Conservation (phyloP, 2,113 vertebrate species). For the Scomber scombrus region DNA sequence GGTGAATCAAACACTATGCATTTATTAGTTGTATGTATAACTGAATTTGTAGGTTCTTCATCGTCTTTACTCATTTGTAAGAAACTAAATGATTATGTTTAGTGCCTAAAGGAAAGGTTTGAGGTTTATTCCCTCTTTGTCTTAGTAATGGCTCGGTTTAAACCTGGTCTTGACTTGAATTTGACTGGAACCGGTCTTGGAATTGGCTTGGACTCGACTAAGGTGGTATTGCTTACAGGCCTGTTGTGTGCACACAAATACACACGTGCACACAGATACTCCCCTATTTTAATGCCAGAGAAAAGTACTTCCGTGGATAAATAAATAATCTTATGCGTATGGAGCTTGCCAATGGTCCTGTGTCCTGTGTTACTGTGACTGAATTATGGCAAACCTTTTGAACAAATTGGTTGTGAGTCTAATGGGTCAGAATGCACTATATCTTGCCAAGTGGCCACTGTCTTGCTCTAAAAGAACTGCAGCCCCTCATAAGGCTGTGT, state of each 20-base stretch:
- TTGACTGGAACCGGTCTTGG: constrained; percentile 55
- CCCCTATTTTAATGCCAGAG: constrained; percentile 53
- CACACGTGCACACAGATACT: constrained; percentile 37
- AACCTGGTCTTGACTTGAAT: constrained; percentile 52
- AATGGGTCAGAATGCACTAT: constrained; percentile 87
- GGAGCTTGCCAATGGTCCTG: constrained; percentile 59
- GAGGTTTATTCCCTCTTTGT: constrained; percentile 34
- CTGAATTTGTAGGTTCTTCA: not conserved
- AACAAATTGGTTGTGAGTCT: constrained; percentile 87
- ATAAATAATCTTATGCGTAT: constrained; percentile 69
- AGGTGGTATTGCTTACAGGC: constrained; percentile 61
- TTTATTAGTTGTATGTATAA: not conserved
- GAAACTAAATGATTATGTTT: constrained; percentile 1
- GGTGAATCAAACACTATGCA: not conserved
- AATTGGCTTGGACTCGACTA: constrained; percentile 47
- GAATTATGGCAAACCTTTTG: constrained; percentile 87
- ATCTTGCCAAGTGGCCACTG: constrained; percentile 76
- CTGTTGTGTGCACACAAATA: constrained; percentile 32
- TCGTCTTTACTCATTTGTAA: not conserved
- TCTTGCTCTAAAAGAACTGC: constrained; percentile 50
- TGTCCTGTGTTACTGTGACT: constrained; percentile 63
- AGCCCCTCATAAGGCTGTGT: constrained; percentile 12
- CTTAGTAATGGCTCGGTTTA: constrained; percentile 39
- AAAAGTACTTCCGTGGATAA: constrained; percentile 69
- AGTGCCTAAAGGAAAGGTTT: constrained; percentile 25